Conservation (phyloP, 2,888 invertebrate species). For the Strigamia maritima region DNA sequence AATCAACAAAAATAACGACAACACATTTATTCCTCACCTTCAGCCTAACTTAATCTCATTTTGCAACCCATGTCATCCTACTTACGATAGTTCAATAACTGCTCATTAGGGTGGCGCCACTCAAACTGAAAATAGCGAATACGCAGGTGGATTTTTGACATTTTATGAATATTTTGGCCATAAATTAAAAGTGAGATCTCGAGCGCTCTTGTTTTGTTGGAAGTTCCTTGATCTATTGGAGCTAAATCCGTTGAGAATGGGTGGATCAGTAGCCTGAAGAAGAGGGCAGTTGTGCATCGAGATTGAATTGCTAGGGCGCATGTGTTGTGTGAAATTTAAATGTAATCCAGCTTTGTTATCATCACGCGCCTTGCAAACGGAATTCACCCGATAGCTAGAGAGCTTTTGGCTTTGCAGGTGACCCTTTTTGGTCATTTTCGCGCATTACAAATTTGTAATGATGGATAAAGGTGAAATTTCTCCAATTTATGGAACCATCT, state of each 20-base stretch:
- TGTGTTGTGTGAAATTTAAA: conserved; percentile 23
- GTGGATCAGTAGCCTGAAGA: background rate
- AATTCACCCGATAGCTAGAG: conserved; percentile 5
- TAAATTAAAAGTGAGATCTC: background rate
- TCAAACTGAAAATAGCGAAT: no score
- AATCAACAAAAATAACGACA: no score
- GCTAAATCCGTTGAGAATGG: background rate
- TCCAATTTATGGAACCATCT: background rate
- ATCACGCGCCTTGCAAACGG: background rate
- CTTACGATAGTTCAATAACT: no score
- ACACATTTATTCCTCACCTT: no score
- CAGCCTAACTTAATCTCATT: no score
- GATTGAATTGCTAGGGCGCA: background rate
- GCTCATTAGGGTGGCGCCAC: no score
- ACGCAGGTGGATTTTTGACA: no score
- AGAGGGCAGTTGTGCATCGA: background rate
- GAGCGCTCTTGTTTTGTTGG: background rate
- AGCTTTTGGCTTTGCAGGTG: conserved; percentile 14
- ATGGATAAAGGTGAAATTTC: background rate
- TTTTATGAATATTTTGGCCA: no score
- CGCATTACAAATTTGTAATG: conserved; percentile 18
- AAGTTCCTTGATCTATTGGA: background rate
- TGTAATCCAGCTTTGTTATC: conserved; percentile 16
- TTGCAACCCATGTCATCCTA: no score
- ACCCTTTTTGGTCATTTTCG: conserved; percentile 1